Evolutionary conservation across 2,888 invertebrate genomes (phyloP).

Genomic region (Drosophila paucipuncta): DNA sequence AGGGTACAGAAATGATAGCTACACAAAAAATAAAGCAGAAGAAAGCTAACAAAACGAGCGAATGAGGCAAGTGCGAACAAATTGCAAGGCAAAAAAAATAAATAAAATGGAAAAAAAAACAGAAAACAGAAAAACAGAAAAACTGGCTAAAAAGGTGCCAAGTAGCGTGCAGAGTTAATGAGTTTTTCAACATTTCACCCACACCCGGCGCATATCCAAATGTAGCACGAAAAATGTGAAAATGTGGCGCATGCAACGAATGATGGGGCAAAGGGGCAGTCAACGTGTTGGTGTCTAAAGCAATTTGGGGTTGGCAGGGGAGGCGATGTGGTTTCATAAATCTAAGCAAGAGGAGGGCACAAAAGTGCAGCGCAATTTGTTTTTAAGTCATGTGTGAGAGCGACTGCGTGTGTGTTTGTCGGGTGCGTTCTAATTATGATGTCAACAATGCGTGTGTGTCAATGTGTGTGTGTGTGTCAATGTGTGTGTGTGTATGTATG

Average conservation of each 20-base stretch:
- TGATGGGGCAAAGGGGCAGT: background rate
- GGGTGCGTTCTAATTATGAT: conserved; percentile 76
- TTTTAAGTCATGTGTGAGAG: conserved; percentile 61
- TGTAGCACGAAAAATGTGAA: conserved; percentile 74
- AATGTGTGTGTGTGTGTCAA: conserved; percentile 15
- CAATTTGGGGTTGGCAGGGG: conserved; percentile 18
- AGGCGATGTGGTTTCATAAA: conserved; percentile 65
- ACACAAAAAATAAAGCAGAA: conserved; percentile 25
- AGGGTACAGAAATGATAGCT: conserved; percentile 4
- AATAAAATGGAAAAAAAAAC: background rate
- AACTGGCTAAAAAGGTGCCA: conserved; percentile 70
- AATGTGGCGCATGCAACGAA: conserved; percentile 63
- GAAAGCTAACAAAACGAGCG: conserved; percentile 48
- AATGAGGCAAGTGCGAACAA: conserved; percentile 53
- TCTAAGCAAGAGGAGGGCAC: conserved; percentile 52
- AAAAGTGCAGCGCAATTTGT: conserved; percentile 78
- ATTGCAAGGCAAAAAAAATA: conserved; percentile 47
- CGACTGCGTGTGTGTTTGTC: conserved; percentile 33
- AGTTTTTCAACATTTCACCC: conserved; percentile 67
- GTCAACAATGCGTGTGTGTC: conserved; percentile 58
- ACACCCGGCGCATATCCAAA: conserved; percentile 61
- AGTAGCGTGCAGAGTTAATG: conserved; percentile 81
- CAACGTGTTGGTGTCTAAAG: conserved; percentile 21
- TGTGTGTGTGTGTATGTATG: conserved; percentile 25
- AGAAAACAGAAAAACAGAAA: background rate